phyloP scores from a whole-genome alignment of 1,140 invertebrate genomes.

The Arion vulgaris region DNA sequence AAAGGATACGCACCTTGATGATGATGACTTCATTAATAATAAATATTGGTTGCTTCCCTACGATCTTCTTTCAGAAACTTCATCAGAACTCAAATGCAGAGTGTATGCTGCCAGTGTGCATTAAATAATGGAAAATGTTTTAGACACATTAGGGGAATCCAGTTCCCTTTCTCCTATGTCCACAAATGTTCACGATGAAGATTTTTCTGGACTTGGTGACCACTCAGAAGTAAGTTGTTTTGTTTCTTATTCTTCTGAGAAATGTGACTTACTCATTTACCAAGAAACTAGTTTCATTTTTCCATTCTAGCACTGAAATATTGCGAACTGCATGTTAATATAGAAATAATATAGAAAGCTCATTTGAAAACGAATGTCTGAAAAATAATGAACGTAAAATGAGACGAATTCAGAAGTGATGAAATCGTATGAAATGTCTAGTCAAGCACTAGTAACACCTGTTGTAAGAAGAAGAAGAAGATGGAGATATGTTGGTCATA shows the following conservation, averaged over 20 bases:
- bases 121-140: conserved; percentile 27
- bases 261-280: background rate
- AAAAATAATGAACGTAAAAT: too few relatives aligned
- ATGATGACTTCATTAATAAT: background rate
- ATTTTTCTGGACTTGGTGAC: conserved; percentile 34
- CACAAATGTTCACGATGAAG: conserved; percentile 33
- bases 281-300: background rate
- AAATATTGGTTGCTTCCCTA: background rate
- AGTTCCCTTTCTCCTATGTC: conserved; percentile 33
- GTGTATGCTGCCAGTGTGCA: background rate
- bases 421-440: too few relatives aligned
- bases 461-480: too few relatives aligned
- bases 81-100: background rate
- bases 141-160: conserved; percentile 30
- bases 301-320: too few relatives aligned
- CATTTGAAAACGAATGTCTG: too few relatives aligned
- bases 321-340: too few relatives aligned
- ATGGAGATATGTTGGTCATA: too few relatives aligned
- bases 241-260: background rate
- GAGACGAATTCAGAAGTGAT: too few relatives aligned
- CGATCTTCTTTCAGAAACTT: background rate
- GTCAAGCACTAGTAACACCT: too few relatives aligned
- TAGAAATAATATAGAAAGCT: too few relatives aligned
- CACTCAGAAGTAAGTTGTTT: conserved; percentile 29
- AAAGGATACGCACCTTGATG: too few relatives aligned